These are phyloP conservation scores for Drosophila bunnanda DNA, from an alignment of 2,888 invertebrate genomes.

Conservation along the genomic window DNA sequence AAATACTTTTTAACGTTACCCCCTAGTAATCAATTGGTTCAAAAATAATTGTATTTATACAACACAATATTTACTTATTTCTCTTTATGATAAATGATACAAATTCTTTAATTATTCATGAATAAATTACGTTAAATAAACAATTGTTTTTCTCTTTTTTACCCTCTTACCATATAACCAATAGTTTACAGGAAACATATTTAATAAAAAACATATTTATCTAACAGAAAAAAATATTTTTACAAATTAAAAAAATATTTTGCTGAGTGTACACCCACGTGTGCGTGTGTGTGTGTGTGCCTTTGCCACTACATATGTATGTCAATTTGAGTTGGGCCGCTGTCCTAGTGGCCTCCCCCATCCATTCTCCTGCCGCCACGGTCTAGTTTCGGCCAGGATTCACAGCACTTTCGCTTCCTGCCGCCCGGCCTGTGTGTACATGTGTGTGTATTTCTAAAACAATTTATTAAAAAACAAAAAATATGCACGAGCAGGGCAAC, in stretches of 20 bases:
- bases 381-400: conserved; percentile 65
- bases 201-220: neutral
- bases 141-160: neutral
- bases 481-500: conserved; percentile 6
- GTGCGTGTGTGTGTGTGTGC: conserved; percentile 30
- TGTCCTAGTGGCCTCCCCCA: conserved; percentile 33
- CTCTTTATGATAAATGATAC: too few relatives aligned
- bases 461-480: conserved; percentile 72
- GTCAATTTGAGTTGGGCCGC: conserved; percentile 70
- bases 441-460: conserved; percentile 67
- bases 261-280: conserved; percentile 3
- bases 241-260: neutral
- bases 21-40: neutral
- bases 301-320: conserved; percentile 51
- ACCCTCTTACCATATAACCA: neutral
- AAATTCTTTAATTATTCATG: neutral
- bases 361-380: conserved; percentile 44
- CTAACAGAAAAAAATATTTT: neutral
- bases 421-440: neutral
- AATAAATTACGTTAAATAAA: neutral
- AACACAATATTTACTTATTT: accelerated
- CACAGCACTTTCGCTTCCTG: conserved; percentile 36
- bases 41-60: neutral
- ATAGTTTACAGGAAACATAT: neutral
- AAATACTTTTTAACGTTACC: neutral